These are phyloP conservation scores for Galemys pyrenaicus DNA, from an alignment of 2,113 vertebrate genomes.

Conservation along the genomic window DNA sequence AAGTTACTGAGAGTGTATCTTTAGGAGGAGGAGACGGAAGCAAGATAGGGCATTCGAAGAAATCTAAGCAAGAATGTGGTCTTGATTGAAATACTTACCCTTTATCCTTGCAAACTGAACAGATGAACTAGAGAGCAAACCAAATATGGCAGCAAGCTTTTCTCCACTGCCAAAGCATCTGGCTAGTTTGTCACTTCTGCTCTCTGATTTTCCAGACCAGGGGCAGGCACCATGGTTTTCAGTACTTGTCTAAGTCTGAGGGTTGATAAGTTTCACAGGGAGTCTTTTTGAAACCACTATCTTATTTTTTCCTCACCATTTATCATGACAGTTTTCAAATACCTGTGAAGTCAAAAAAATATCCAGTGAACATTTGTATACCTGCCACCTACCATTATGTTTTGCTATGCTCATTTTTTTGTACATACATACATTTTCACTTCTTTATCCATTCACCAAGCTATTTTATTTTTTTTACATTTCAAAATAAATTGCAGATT, in stretches of 20 bases:
- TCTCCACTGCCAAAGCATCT: background rate
- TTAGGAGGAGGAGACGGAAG: background rate
- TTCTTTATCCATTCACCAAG: background rate
- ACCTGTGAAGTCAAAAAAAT: background rate
- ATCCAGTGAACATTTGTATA: background rate
- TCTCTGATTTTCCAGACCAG: background rate
- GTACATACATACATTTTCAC: background rate
- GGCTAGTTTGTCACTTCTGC: background rate
- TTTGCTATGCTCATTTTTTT: background rate
- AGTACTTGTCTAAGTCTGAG: background rate
- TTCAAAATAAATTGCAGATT: conserved; percentile 20
- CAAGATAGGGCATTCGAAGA: background rate
- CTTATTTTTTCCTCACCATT: background rate
- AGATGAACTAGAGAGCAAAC: background rate
- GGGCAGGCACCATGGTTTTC: background rate
- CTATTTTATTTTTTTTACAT: background rate
- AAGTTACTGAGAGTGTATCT: background rate
- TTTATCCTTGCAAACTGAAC: background rate
- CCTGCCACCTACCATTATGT: rapidly evolving
- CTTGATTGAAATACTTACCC: background rate
- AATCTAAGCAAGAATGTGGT: background rate
- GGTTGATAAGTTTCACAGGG: background rate
- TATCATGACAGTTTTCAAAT: conserved; percentile 7
- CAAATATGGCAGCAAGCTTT: background rate
- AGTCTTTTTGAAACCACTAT: background rate